Conservation (phyloP, 2,888 invertebrate genomes). For the Polydrusus cervinus region DNA sequence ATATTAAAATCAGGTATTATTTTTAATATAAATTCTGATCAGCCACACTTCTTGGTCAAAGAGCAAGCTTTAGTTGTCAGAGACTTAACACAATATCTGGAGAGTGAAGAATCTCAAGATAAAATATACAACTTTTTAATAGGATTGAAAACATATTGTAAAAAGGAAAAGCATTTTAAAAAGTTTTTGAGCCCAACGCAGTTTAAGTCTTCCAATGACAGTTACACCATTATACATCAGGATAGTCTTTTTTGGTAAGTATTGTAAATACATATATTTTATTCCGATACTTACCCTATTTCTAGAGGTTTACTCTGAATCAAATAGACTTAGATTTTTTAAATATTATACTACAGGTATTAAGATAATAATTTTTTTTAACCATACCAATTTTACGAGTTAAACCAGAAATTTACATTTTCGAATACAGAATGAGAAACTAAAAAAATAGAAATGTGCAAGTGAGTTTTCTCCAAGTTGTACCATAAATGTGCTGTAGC, state of each 20-base stretch:
- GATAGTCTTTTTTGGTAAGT: slow-evolving; percentile 63
- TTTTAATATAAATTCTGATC: slow-evolving; percentile 58
- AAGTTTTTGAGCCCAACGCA: slow-evolving; percentile 66
- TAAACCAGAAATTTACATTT: too few species aligned
- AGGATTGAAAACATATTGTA: slow-evolving; percentile 69
- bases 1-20: slow-evolving; percentile 60
- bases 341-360: too few species aligned
- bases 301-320: too few species aligned
- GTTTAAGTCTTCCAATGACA: slow-evolving; percentile 61
- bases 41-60: slow-evolving; percentile 62
- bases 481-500: too few species aligned
- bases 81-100: slow-evolving; percentile 63
- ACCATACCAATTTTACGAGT: too few species aligned
- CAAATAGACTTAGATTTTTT: too few species aligned
- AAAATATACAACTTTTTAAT: slow-evolving; percentile 75
- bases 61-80: slow-evolving; percentile 68
- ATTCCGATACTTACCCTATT: too few species aligned
- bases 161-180: slow-evolving; percentile 65
- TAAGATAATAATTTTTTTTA: too few species aligned
- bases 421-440: too few species aligned
- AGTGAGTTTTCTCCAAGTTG: too few species aligned
- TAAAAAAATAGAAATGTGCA: too few species aligned
- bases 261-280: too few species aligned
- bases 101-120: slow-evolving; percentile 41
- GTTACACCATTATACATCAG: slow-evolving; percentile 55